Evolutionary conservation across 2,113 vertebrate genomes (phyloP), one percentile per base, ranked within the genome.

Genomic region (Oryzias celebensis): DNA sequence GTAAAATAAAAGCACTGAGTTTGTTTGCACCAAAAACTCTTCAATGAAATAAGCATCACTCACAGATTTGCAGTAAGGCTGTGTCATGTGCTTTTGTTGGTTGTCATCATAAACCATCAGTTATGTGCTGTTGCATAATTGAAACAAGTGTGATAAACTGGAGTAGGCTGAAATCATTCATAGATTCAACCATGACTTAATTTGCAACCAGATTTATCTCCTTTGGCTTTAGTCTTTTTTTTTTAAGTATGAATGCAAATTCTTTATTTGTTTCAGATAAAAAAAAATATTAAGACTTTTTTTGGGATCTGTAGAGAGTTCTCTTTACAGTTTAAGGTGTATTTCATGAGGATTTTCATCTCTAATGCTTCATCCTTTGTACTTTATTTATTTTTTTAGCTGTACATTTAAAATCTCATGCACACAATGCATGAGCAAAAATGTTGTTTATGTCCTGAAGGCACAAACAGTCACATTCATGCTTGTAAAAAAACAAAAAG

Each of bases 391-490:
- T 23, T 20, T 55, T 52, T 54, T 52, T 28, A 69, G 49, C 49
- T 44, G 52, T n/a, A 17, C 14, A 54, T 48, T 44, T 28, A 20
- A 20, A 20, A 20, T 20, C 20, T 20, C 20, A 20, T 47, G 50
- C 57, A 51, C 53, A 57, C 26, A 54, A 42, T 52, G 52, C 62
- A 53, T 57, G 81, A 60, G 67, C 72, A 78, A 66, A 43, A 31
- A 71, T 49, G 36, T 48, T 54, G 62, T 62, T 63, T 43, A 62
- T 43, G 5, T 65, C 57, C 54, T 43, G 16, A 49, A 26, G 46
- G 68, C 65, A 56, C 52, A 47, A 68, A 51, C 58, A 56, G 58
- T 13, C 28, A 22, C 59, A 73, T 16, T 54, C 52, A 48, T 68
- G 54, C 46, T 65, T 54, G 54, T 75, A 49, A 36, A 36, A 26